Evolutionary conservation across 2,888 invertebrate genomes (phyloP).

Genomic region (Lycocerus yunnanus): DNA sequence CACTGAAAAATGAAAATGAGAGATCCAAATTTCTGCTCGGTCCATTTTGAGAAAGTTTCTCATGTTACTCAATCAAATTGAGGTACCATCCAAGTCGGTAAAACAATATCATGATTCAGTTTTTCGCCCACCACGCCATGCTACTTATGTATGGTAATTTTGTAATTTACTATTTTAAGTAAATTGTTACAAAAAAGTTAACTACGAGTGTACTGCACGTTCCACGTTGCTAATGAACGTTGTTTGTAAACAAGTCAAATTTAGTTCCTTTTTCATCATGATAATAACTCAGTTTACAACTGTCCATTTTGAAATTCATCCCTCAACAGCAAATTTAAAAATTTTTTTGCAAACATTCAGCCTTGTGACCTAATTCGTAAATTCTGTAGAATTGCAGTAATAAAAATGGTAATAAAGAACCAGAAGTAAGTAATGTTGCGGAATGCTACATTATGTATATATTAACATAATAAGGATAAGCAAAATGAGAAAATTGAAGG

Average conservation of each 20-base stretch:
- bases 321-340: not conserved
- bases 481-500: conserved; percentile 18
- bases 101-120: not conserved
- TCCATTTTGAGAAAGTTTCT: too few relatives aligned
- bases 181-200: not conserved
- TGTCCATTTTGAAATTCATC: not conserved
- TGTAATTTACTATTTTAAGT: not conserved
- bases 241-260: not conserved
- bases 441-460: not conserved
- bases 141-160: not conserved
- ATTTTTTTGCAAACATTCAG: not conserved
- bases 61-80: too few relatives aligned
- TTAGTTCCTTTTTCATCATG: not conserved
- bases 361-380: not conserved
- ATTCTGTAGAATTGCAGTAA: not conserved
- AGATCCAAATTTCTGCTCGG: too few relatives aligned
- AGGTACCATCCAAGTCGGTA: too few relatives aligned
- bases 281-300: too few relatives aligned
- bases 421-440: not conserved
- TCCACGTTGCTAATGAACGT: not conserved
- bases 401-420: not conserved
- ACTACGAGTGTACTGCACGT: not conserved
- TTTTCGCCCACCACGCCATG: not conserved
- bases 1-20: too few relatives aligned
- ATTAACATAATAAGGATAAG: conserved; percentile 7